Evolutionary conservation across 2,888 invertebrate genomes (phyloP), one percentile per base, ranked within the genome.

Genomic region (Chelonus formosanus): DNA sequence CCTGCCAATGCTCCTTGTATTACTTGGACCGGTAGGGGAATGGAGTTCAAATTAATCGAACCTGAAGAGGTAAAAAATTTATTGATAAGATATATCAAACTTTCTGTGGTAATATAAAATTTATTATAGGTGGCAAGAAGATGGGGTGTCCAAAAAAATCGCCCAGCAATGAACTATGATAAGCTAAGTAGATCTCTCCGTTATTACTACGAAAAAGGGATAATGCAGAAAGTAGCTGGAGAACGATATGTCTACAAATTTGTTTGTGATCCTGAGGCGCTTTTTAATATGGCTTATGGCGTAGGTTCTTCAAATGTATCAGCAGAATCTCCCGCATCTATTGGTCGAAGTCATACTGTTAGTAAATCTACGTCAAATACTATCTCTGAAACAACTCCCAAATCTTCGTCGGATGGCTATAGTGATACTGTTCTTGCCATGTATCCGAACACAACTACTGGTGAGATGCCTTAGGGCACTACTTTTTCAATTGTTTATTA

Each of bases 151-250:
- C 97, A 97, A 85, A 97, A 97, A 86, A 97, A 97, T 86, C 87
- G 97, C 0, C 97, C 97, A 0, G 97, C 97, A 0, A 97, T 97
- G 97, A 97, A 97, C 86, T 97, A 97, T 81, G 97, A 97, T 85
- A 97, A 97, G 84, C 86, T 97, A 56, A 96, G 96, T 47, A 88
- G 97, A 5, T 97, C 97, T 0, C 87, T 97, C 48, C 89, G 97
- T n/a, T 97, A 97, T 79, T 97, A 97, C 82, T 97, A 97, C 83
- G 97, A 97, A 84, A 97, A 97, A 83, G 97, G 97, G n/a, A 97
- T 97, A 78, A 97, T 97, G 96, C 97, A 97, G 85, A 97, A 97
- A 85, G 97, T 97, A 0, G 94, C 95, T 64, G 95, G 97, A 0
- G 97, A 97, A 82, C 89, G 97, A 76, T 97, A 97, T 86, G 97